Evolutionary conservation across 2,888 invertebrate species (phyloP), one percentile per base, ranked within the genome.

Genomic region (Drosophila imparisetae): DNA sequence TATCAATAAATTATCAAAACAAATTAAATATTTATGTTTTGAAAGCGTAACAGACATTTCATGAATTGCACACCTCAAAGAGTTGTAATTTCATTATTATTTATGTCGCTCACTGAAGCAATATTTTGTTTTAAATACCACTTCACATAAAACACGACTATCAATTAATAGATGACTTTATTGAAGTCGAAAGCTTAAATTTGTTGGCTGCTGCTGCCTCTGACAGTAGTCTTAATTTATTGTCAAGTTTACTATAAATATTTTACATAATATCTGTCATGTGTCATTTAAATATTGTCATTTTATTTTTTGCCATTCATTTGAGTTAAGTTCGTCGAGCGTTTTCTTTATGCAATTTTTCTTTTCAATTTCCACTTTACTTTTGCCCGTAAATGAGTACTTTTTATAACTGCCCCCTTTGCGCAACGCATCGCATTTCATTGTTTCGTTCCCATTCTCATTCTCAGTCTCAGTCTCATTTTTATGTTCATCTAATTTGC

Each of bases 401-500:
- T 49, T 34, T 50, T 29, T 15, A 30, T 15, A 38, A 38, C 48
- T 32, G 34, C 15, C 54, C 32, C 40, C 24, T 49, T 48, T 38
- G 50, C 59, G 49, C 42, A 32, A 48, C 66, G 55, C 79, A 65
- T 69, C 72, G 62, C 66, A 50, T 77, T 83, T 74, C 69, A 65
- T 72, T 75, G 84, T 78, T 72, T 73, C 65, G 71, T 53, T 69
- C 67, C 72, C 62, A 53, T 60, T 69, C 62, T 40, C 53, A 55
- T 30, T 54, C 18, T 55, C 72, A 49, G 66, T 62, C 55, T 75
- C 65, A 66, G 66, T 62, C 55, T 75, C 65, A 66, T 69, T 81
- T 72, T 75, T 65, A 66, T 73, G 80, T 53, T 80, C 76, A 78
- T 87, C 84, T 90, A 84, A 87, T 87, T 90, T 87, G 89, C 86